Base-by-base conservation (phyloP, 2,113 vertebrate species). In the Malurus cyaneus region DNA sequence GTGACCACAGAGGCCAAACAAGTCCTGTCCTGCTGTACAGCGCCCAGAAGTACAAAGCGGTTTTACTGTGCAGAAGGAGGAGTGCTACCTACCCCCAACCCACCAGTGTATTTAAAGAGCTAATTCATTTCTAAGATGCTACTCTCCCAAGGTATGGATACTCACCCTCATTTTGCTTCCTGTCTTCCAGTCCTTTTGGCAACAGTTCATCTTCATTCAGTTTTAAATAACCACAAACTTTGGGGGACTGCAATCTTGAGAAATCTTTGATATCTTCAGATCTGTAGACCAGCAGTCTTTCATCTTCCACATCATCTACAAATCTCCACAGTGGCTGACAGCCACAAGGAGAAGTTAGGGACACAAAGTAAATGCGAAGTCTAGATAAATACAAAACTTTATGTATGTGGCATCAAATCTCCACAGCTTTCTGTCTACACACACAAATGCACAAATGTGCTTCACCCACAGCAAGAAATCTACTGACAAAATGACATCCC, bases 211-310 rank as follows among this genome's bases (percentile, higher is more conserved):
- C 88, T 24, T 97, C 87, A 2, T 98, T 96, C 12, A 98, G 96
- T 6, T 98, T 98, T 79, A 99, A 60, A 89, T 99, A 99, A 61
- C 99, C 99, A 92, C 99, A 99, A 36, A 99, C 99, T 98, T 98
- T 99, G 24, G 99, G 98, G 73, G 99, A 99, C 42, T 97, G 98
- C n/a, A 99, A 87, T 53, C 98, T 98, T 80, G 99, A 99, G 83
- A 99, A 97, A 92, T 99, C 99, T 95, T 94, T 98, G 88, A 99
- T 99, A 96, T 99, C 99, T 86, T 99, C 98, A 8, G 99, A 99
- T 95, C 98, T 99, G 96, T 99, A 99, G 70, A 98, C 98, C 84
- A 99, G 97, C 72, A 99, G 93, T 78, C 98, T 98, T 93, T 97
- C 98, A 89, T 99, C 98, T 73, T 93, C 70, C 11, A 94, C 86